phyloP scores from a whole-genome alignment of 1,140 invertebrate genomes.

The Atta texana region DNA sequence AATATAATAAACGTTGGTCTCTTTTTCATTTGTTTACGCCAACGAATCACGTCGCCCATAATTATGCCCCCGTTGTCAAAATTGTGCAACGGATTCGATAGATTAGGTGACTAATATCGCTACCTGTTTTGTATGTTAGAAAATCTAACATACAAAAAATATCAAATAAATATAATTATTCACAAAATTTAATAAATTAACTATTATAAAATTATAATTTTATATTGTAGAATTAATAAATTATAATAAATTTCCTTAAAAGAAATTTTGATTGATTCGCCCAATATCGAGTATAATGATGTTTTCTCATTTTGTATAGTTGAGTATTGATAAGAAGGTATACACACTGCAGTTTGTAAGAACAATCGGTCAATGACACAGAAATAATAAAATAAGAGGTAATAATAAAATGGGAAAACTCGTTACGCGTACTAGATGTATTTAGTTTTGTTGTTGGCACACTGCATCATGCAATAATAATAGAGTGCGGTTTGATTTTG shows the following conservation, averaged over 20 bases:
- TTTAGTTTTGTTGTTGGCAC: conserved; percentile 39
- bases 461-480: conserved; percentile 34
- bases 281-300: background rate
- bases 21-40: conserved; percentile 15
- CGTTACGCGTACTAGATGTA: conserved; percentile 45
- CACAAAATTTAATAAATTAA: too few relatives aligned
- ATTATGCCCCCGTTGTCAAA: conserved; percentile 3
- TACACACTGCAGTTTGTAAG: conserved; percentile 23
- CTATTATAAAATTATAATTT: too few relatives aligned
- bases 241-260: background rate
- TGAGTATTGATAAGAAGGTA: conserved; percentile 7
- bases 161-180: background rate
- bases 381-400: background rate
- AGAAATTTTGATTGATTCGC: background rate
- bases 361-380: conserved; percentile 50
- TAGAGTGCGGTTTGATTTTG: conserved; percentile 64
- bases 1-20: conserved; percentile 24
- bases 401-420: conserved; percentile 61
- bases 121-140: background rate
- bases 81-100: conserved; percentile 21
- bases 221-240: too few relatives aligned
- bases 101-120: conserved; percentile 5
- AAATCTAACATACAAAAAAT: background rate
- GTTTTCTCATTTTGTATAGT: conserved; percentile 8
- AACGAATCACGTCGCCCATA: background rate